These are phyloP conservation scores for Chelonus insularis DNA, from an alignment of 1,140 invertebrate species.

Conservation along the genomic window DNA sequence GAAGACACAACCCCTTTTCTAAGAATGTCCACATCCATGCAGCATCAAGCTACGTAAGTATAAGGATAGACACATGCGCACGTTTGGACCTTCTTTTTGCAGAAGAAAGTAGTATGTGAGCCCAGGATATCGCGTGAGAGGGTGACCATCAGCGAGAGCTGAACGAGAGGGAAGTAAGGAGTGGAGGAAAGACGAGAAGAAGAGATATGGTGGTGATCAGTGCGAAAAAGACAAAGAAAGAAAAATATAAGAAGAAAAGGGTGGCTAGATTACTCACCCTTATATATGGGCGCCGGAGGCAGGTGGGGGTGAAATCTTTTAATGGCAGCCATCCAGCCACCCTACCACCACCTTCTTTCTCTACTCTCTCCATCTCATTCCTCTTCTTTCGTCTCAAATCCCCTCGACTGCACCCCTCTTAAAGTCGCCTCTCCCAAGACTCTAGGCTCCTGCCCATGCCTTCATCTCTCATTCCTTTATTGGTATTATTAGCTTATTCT, in stretches of 20 bases:
- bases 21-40: conserved; percentile 23
- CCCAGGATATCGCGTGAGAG: no score
- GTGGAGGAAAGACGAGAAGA: conserved; percentile 23
- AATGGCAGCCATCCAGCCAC: conserved; percentile 50
- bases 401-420: conserved; percentile 30
- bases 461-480: conserved; percentile 30
- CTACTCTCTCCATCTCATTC: conserved; percentile 17
- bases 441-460: conserved; percentile 5
- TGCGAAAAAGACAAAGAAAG: conserved; percentile 24
- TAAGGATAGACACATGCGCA: conserved; percentile 26
- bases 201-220: conserved; percentile 12
- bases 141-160: not conserved
- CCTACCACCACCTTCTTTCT: conserved; percentile 26
- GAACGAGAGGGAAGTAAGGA: not conserved
- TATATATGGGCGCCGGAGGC: conserved; percentile 44
- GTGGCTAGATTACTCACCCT: conserved; percentile 50
- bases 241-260: conserved; percentile 43
- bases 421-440: conserved; percentile 22
- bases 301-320: conserved; percentile 48
- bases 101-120: no score
- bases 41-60: conserved; percentile 12
- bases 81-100: conserved; percentile 13
- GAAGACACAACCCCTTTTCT: not conserved
- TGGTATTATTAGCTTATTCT: conserved; percentile 53
- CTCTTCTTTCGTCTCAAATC: conserved; percentile 28